phyloP scores from a whole-genome alignment of 1,140 invertebrate genomes.

The Eueides isabella region DNA sequence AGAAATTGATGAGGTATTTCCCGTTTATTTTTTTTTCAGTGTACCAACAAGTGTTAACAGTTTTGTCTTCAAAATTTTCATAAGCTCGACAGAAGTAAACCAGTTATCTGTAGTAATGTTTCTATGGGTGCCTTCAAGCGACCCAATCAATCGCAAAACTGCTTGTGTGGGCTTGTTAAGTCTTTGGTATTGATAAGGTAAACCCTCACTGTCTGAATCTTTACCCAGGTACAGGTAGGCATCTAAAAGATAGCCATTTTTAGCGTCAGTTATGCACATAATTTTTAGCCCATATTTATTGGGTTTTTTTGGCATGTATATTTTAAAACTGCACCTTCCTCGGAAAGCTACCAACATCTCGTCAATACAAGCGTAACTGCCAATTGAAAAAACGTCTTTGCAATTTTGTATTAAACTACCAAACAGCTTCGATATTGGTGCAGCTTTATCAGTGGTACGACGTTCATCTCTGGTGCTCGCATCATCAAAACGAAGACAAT shows the following conservation, averaged over 20 bases:
- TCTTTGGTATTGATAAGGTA: slow-evolving; percentile 18
- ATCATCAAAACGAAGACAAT: slow-evolving; percentile 43
- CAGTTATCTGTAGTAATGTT: slow-evolving; percentile 63
- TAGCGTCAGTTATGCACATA: slow-evolving; percentile 31
- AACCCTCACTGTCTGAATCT: slow-evolving; percentile 26
- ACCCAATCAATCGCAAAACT: slow-evolving; percentile 48
- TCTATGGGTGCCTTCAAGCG: slow-evolving; percentile 51
- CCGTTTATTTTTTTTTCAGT: slow-evolving; percentile 66
- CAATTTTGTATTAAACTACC: slow-evolving; percentile 27
- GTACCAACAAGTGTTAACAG: slow-evolving; percentile 70
- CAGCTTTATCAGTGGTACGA: slow-evolving; percentile 32
- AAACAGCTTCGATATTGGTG: slow-evolving; percentile 45
- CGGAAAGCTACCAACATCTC: slow-evolving; percentile 54
- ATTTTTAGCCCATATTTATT: slow-evolving; percentile 49
- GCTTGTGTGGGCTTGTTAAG: slow-evolving; percentile 40
- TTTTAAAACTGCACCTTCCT: slow-evolving; percentile 64
- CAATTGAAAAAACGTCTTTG: slow-evolving; percentile 37
- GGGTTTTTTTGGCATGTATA: slow-evolving; percentile 78
- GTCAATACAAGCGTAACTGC: slow-evolving; percentile 39
- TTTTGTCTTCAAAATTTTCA: slow-evolving; percentile 49
- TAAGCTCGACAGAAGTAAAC: slow-evolving; percentile 63
- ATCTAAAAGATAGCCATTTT: slow-evolving; percentile 19
- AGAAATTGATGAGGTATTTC: slow-evolving; percentile 58
- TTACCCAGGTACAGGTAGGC: slow-evolving; percentile 26
- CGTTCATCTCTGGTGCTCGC: no score